These are phyloP conservation scores for Drosophila meridiana DNA, from an alignment of 2,888 invertebrate species.

Conservation along the genomic window DNA sequence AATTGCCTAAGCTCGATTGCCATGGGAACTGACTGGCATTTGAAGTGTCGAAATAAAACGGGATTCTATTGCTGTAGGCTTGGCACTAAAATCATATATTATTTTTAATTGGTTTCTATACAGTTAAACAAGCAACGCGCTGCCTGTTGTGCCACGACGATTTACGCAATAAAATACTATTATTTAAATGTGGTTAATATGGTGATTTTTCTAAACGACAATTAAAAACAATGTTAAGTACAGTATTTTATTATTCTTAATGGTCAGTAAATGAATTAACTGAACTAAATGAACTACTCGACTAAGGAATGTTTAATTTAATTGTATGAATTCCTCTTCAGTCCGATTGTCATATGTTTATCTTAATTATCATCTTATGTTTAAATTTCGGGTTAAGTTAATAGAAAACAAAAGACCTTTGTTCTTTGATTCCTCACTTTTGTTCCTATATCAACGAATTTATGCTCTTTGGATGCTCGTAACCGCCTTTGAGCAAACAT, in stretches of 20 bases:
- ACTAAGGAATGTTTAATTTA: neutral
- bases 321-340: neutral
- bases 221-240: neutral
- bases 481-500: conserved; percentile 3
- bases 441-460: neutral
- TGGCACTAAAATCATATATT: neutral
- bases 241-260: neutral
- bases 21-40: conserved; percentile 49
- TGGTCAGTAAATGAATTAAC: neutral
- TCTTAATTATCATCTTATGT: neutral
- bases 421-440: neutral
- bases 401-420: neutral
- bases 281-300: neutral
- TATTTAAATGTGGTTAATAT: neutral
- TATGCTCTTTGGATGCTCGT: neutral
- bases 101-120: neutral
- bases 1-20: conserved; percentile 34
- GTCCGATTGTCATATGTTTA: neutral
- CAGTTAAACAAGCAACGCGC: neutral
- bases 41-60: conserved; percentile 38
- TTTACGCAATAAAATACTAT: neutral
- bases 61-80: conserved; percentile 31
- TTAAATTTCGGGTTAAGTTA: neutral
- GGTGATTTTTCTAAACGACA: neutral
- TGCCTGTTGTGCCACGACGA: neutral